Evolutionary conservation across 2,888 invertebrate genomes (phyloP).

Genomic region (Acrocera orbiculus): DNA sequence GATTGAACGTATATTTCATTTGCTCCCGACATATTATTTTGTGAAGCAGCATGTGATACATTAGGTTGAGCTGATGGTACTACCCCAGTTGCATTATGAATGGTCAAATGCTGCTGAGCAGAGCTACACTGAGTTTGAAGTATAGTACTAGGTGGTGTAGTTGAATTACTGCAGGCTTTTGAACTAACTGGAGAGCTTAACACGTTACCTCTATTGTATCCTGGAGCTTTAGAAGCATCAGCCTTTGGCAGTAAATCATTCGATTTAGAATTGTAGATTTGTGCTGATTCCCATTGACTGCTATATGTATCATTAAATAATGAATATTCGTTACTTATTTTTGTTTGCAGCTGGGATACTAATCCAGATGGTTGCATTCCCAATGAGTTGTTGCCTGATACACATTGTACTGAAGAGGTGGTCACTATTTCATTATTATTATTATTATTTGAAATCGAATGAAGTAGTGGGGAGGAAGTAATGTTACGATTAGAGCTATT

Average conservation of each 20-base stretch:
- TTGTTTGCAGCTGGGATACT: slow-evolving; percentile 19
- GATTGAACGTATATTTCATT: slow-evolving; percentile 15
- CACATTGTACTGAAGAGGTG: slow-evolving; percentile 7
- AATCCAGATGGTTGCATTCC: slow-evolving; percentile 19
- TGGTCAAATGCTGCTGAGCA: slow-evolving; percentile 14
- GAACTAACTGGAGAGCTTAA: slow-evolving; percentile 61
- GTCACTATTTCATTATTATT: neutral
- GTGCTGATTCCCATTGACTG: slow-evolving; percentile 32
- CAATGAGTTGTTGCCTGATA: slow-evolving; percentile 13
- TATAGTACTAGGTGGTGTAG: slow-evolving; percentile 33
- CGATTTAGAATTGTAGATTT: slow-evolving; percentile 32
- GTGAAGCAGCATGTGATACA: slow-evolving; percentile 10
- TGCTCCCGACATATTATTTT: neutral
- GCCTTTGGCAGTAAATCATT: slow-evolving; percentile 38
- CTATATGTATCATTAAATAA: slow-evolving; percentile 60
- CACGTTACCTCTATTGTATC: slow-evolving; percentile 59
- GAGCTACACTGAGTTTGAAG: slow-evolving; percentile 8
- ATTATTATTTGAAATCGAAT: neutral
- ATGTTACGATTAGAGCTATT: slow-evolving; percentile 14
- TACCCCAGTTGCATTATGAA: slow-evolving; percentile 14
- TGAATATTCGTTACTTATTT: slow-evolving; percentile 50
- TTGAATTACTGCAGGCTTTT: slow-evolving; percentile 37
- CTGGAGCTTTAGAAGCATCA: slow-evolving; percentile 80
- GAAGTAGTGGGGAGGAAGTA: slow-evolving; percentile 13
- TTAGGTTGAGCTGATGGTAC: slow-evolving; percentile 13